These are phyloP conservation scores for Plebejus anna DNA, from an alignment of 2,888 invertebrate genomes.

Conservation along the genomic window DNA sequence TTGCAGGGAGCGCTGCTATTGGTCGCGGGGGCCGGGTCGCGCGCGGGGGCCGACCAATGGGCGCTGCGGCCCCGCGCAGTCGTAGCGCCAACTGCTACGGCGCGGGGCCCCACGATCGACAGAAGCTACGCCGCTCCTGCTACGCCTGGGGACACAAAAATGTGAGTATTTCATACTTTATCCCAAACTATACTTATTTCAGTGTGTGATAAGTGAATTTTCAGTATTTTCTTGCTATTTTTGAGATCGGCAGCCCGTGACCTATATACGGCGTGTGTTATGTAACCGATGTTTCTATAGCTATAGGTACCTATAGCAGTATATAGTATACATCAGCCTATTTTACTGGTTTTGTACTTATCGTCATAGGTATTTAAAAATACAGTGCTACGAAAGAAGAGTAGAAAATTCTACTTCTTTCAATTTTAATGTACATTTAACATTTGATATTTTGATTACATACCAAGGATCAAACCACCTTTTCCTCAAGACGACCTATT, in stretches of 20 bases:
- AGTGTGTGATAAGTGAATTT: neutral
- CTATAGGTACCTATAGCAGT: neutral
- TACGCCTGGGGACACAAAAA: conserved; percentile 69
- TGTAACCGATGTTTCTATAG: neutral
- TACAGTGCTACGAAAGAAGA: too few species aligned
- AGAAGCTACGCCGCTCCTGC: conserved; percentile 70
- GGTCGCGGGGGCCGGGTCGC: conserved; percentile 59
- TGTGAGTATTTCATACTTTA: conserved; percentile 53
- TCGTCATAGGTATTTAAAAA: neutral
- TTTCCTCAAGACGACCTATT: neutral
- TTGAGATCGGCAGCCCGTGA: conserved; percentile 25
- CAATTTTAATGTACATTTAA: neutral
- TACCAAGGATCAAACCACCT: neutral
- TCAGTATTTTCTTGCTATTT: conserved; percentile 37
- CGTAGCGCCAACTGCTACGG: conserved; percentile 61
- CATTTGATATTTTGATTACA: neutral
- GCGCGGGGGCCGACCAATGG: conserved; percentile 63
- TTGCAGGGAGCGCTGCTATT: conserved; percentile 63
- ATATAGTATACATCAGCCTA: neutral
- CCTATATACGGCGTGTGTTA: neutral
- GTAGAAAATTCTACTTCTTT: too few species aligned
- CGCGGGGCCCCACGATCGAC: conserved; percentile 70
- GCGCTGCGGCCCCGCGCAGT: conserved; percentile 66
- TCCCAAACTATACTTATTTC: neutral
- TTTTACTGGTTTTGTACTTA: neutral